Percentiles rank a stretch among this genome's conserved stretches.
Conservation (phyloP, 2,888 invertebrate genomes). For the Kuschelorhynchus macadamiae region DNA sequence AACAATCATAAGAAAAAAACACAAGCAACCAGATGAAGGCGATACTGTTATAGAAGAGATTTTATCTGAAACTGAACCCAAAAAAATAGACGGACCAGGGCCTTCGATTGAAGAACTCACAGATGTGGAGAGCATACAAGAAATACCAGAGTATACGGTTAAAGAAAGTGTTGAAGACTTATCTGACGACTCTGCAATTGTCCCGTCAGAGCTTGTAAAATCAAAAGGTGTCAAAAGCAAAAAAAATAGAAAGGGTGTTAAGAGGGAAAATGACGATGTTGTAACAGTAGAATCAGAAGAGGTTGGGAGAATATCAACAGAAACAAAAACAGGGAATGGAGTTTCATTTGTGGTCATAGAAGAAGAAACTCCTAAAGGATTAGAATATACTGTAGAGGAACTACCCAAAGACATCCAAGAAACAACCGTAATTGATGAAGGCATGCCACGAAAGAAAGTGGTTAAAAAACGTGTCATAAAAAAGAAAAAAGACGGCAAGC, state of each 20-base stretch:
- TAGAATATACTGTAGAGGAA: constrained; percentile 54
- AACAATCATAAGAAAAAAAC: constrained; percentile 69
- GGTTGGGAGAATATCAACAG: constrained; percentile 58
- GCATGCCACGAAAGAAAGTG: constrained; percentile 55
- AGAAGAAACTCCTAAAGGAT: constrained; percentile 62
- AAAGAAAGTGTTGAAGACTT: constrained; percentile 59
- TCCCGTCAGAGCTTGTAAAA: constrained; percentile 31
- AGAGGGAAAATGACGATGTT: constrained; percentile 38
- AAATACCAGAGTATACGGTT: constrained; percentile 44
- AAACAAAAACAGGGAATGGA: constrained; percentile 63
- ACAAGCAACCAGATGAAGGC: constrained; percentile 61
- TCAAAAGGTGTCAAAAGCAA: constrained; percentile 63
- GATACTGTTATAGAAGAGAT: constrained; percentile 73
- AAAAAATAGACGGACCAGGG: constrained; percentile 52
- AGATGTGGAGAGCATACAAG: constrained; percentile 49
- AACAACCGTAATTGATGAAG: constrained; percentile 59
- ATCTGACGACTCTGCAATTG: constrained; percentile 26
- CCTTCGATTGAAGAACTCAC: constrained; percentile 54
- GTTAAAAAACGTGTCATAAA: constrained; percentile 67
- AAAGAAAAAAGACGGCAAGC: constrained; percentile 62
- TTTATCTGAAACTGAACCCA: constrained; percentile 57
- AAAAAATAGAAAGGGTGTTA: constrained; percentile 62
- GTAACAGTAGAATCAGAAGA: constrained; percentile 54
- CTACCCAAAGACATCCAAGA: constrained; percentile 62
- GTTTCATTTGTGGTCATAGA: constrained; percentile 53